Evolutionary conservation across 2,888 invertebrate genomes (phyloP), one percentile per base, ranked within the genome.

Genomic region (Drosophila meridionalis): DNA sequence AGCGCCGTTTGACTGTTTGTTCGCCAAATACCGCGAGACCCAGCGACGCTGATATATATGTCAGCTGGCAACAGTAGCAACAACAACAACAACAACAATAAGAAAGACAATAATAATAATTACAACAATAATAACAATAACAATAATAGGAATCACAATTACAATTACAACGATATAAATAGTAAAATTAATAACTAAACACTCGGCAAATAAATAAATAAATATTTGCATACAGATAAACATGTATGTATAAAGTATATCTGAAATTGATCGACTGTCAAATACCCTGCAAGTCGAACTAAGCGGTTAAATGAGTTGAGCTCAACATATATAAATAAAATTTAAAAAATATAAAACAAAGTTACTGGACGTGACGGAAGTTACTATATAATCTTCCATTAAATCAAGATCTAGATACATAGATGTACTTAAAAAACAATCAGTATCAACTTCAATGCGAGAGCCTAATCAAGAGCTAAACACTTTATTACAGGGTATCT

Each of bases 1-100:
- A 62, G 64, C 77, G 77, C 77, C 59, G 56, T 76, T 80, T 78
- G 68, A 42, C 58, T 83, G 73, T 89, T 84, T 84, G 78, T 64
- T 74, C 62, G 56, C 48, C 73, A 83, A 83, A 80, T 83, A 81
- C 53, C 60, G 30, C 52, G 32, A 80, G 83, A 72, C 11, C 20
- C 52, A 5, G n/a, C 32, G 9, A 2, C 69, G 67, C 69, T 80
- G 69, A 80, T 80, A 63, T 28, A 28, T 47, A 80, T 80, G 50
- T 76, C 70, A 55, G 73, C 77, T 82, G 83, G 77, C 70, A 55
- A 14, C 20, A 12, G 26, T 6, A 53, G 11, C n/a, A 55, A 6
- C 30, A 38, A 8, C 28, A 20, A 20, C 52, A 4, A 8, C 38
- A 28, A 11, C 36, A 79, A 67, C 73, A 64, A 40, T 6, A n/a